Percentiles rank a stretch among this genome's conserved stretches.
Conservation (phyloP, 2,113 vertebrate species). For the Pollachius pollachius region DNA sequence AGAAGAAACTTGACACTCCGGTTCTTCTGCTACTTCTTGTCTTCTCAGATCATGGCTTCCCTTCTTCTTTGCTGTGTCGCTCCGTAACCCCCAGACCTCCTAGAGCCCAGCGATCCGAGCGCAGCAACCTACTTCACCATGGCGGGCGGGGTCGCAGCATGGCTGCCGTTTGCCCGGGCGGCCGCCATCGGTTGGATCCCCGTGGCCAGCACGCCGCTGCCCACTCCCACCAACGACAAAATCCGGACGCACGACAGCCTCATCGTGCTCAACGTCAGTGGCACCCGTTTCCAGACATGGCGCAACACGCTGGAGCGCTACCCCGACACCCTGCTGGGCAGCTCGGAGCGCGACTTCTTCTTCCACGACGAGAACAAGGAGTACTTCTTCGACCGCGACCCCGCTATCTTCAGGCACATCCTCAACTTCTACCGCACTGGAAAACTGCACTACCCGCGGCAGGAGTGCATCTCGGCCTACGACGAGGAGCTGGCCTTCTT, state of each 20-base stretch:
- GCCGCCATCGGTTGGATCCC: conserved; percentile 98
- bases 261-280: conserved; percentile 92
- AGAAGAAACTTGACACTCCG: too few species aligned
- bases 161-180: conserved; percentile 94
- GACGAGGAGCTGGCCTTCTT: conserved; percentile 96
- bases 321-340: conserved; percentile 94
- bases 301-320: conserved; percentile 91
- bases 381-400: conserved; percentile 97
- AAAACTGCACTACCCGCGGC: conserved; percentile 92
- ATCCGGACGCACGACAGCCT: conserved; percentile 80
- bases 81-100: conserved; percentile 30
- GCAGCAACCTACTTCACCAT: conserved; percentile 61
- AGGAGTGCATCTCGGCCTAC: conserved; percentile 94
- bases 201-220: conserved; percentile 90
- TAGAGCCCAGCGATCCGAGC: conserved; percentile 1
- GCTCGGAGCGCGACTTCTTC: conserved; percentile 94
- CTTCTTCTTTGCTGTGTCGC: conserved; percentile 30
- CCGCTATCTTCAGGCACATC: conserved; percentile 94
- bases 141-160: conserved; percentile 93
- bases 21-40: conserved; percentile 6
- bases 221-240: conserved; percentile 78
- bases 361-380: conserved; percentile 89
- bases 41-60: conserved; percentile 32
- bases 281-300: conserved; percentile 94
- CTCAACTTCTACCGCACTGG: conserved; percentile 97